These are phyloP conservation scores for Onthophagus taurus DNA, from an alignment of 1,140 invertebrate genomes.

Conservation along the genomic window DNA sequence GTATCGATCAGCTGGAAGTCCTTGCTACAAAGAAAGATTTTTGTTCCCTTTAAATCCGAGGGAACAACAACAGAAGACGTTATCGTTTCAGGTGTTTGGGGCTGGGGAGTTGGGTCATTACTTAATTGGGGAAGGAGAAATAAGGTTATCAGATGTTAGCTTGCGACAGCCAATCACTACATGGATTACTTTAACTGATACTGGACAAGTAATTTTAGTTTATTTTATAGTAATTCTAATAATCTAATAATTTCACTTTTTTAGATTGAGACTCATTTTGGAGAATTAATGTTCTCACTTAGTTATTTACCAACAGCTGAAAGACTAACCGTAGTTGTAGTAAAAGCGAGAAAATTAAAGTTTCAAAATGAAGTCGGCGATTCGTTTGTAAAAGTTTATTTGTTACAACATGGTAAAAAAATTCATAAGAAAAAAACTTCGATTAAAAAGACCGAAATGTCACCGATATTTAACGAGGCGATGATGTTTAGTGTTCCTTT, in stretches of 20 bases:
- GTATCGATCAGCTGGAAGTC: slow-evolving; percentile 54
- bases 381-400: slow-evolving; percentile 54
- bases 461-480: slow-evolving; percentile 70
- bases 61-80: slow-evolving; percentile 41
- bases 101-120: slow-evolving; percentile 53
- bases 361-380: slow-evolving; percentile 40
- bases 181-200: slow-evolving; percentile 54
- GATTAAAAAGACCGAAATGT: slow-evolving; percentile 55
- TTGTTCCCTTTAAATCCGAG: slow-evolving; percentile 52
- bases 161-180: slow-evolving; percentile 48
- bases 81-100: slow-evolving; percentile 53
- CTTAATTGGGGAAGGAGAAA: slow-evolving; percentile 54
- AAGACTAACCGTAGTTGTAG: slow-evolving; percentile 68
- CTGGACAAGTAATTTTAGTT: slow-evolving; percentile 43
- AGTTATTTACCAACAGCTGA: slow-evolving; percentile 72
- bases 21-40: slow-evolving; percentile 66
- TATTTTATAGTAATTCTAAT: slow-evolving; percentile 10
- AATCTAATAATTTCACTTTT: too few species aligned
- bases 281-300: slow-evolving; percentile 75
- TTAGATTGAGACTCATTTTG: slow-evolving; percentile 43
- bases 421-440: slow-evolving; percentile 68
- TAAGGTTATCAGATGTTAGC: slow-evolving; percentile 51
- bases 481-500: slow-evolving; percentile 70
- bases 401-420: slow-evolving; percentile 66
- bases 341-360: slow-evolving; percentile 68